These are phyloP conservation scores for Orthonyx spaldingii DNA, from an alignment of 2,113 vertebrate genomes.

Conservation along the genomic window DNA sequence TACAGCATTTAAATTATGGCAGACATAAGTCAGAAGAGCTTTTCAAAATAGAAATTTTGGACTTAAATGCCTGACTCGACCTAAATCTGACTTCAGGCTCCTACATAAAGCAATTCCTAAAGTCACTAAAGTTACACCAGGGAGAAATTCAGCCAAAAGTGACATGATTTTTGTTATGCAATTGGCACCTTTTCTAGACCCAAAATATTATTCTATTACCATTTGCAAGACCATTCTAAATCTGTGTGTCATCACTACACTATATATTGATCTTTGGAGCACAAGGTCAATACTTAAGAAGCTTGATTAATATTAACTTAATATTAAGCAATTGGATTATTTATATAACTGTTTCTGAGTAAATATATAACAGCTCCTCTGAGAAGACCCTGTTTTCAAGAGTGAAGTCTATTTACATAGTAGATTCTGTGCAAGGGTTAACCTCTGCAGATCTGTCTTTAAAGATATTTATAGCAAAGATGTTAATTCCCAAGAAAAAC, in stretches of 20 bases:
- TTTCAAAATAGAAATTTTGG: neutral
- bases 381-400: neutral
- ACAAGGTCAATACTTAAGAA: neutral
- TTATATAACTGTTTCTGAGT: neutral
- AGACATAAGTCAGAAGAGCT: neutral
- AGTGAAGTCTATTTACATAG: neutral
- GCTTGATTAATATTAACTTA: neutral
- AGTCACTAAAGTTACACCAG: neutral
- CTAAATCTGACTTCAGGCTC: neutral
- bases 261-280: neutral
- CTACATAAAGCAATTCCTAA: neutral
- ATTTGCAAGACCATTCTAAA: neutral
- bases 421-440: neutral
- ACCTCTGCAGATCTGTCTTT: neutral
- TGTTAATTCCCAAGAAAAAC: neutral
- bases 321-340: neutral
- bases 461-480: neutral
- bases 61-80: neutral
- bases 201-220: neutral
- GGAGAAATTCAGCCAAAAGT: neutral
- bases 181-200: neutral
- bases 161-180: neutral
- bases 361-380: constrained; percentile 2
- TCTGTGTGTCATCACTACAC: neutral
- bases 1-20: neutral